A percentile compares a stretch with the other conserved stretches of the same genome.
phyloP scores from a whole-genome alignment of 2,113 vertebrate species.

The Catagonus wagneri region DNA sequence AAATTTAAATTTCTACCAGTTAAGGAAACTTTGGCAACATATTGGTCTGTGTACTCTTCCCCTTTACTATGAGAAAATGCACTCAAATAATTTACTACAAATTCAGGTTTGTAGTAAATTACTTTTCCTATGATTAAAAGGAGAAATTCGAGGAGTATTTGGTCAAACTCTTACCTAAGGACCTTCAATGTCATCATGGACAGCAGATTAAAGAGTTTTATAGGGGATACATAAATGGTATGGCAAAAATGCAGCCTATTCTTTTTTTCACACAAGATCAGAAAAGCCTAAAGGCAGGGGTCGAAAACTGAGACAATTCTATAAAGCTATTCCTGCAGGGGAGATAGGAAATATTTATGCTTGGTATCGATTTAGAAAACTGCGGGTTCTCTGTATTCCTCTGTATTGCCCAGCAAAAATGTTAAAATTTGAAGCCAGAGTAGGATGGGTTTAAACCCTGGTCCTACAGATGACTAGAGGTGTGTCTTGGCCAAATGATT shows the following conservation, averaged over 20 bases:
- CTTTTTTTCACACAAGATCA: background rate
- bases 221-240: background rate
- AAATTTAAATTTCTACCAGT: background rate
- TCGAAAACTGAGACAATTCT: background rate
- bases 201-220: background rate
- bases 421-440: background rate
- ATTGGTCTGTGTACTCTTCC: background rate
- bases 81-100: too few species aligned
- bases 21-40: background rate
- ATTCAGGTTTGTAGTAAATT: background rate
- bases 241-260: background rate
- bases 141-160: background rate
- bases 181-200: background rate
- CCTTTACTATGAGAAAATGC: background rate
- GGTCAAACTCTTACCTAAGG: background rate
- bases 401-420: background rate
- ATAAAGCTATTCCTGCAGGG: background rate
- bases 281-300: background rate
- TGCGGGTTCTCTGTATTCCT: background rate
- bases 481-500: background rate
- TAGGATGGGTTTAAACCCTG: background rate
- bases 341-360: background rate
- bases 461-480: background rate
- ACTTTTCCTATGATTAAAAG: background rate
- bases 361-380: background rate